These are phyloP conservation scores for Antigone vipio DNA, from an alignment of 2,113 vertebrate genomes.

Conservation along the genomic window DNA sequence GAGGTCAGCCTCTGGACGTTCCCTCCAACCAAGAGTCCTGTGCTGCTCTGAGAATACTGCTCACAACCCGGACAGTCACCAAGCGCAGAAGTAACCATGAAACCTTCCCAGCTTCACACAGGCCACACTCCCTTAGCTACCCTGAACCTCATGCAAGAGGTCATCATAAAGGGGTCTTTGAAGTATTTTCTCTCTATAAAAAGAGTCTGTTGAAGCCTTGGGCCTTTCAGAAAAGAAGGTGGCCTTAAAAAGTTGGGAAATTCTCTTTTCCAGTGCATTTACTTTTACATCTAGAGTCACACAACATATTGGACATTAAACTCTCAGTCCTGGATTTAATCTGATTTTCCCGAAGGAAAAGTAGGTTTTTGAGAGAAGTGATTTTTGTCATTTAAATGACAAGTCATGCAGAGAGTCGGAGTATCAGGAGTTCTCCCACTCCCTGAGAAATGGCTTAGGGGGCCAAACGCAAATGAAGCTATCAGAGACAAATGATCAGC, in stretches of 20 bases:
- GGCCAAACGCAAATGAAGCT: conserved; percentile 30
- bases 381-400: conserved; percentile 55
- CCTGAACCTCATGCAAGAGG: neutral
- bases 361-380: conserved; percentile 19
- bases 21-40: neutral
- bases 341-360: conserved; percentile 51
- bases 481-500: conserved; percentile 45
- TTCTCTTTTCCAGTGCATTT: neutral
- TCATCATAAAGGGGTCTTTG: neutral
- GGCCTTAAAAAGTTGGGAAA: neutral
- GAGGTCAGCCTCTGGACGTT: neutral
- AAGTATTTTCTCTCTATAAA: neutral
- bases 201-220: neutral
- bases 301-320: conserved; percentile 11
- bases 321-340: neutral
- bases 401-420: conserved; percentile 18
- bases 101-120: neutral
- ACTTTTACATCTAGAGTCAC: neutral
- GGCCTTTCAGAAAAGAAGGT: neutral
- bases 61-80: neutral
- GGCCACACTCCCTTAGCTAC: neutral
- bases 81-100: neutral
- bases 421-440: conserved; percentile 3
- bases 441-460: conserved; percentile 37
- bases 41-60: neutral